Evolutionary conservation across 2,888 invertebrate species (phyloP).

Genomic region (Atethmia centrago): DNA sequence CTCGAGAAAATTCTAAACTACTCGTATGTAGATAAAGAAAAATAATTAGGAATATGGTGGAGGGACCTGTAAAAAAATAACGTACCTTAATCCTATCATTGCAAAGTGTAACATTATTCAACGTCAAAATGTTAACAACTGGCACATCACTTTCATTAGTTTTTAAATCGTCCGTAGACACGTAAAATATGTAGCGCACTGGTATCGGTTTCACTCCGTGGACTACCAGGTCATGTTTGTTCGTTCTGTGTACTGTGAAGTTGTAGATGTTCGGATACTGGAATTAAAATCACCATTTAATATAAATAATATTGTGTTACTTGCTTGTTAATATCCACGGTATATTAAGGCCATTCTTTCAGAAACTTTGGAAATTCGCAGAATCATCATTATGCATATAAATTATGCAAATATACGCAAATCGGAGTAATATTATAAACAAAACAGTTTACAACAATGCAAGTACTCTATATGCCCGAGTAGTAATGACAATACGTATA

Average conservation of each 20-base stretch:
- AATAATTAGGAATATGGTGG: background rate
- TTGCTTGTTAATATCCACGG: background rate
- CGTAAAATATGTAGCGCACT: constrained; percentile 74
- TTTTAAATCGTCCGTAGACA: constrained; percentile 62
- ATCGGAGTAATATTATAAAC: background rate
- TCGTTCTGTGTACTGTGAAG: constrained; percentile 66
- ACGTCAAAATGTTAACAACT: constrained; percentile 70
- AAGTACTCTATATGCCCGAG: background rate
- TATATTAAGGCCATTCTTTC: background rate
- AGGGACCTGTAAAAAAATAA: background rate
- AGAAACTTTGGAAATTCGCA: too few relatives aligned
- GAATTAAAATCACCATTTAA: constrained; percentile 45
- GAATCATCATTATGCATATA: background rate
- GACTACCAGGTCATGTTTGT: constrained; percentile 73
- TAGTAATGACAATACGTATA: background rate
- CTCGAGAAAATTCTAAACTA: too few relatives aligned
- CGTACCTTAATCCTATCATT: constrained; percentile 80
- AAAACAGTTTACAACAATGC: background rate
- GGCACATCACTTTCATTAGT: constrained; percentile 75
- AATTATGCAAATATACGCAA: background rate
- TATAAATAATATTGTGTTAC: background rate
- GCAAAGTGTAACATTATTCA: constrained; percentile 82
- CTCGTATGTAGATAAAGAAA: background rate
- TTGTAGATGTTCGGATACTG: constrained; percentile 72
- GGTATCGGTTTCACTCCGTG: constrained; percentile 71